Evolutionary conservation across 1,140 invertebrate genomes (phyloP).

Genomic region (Cecropterus lyciades): DNA sequence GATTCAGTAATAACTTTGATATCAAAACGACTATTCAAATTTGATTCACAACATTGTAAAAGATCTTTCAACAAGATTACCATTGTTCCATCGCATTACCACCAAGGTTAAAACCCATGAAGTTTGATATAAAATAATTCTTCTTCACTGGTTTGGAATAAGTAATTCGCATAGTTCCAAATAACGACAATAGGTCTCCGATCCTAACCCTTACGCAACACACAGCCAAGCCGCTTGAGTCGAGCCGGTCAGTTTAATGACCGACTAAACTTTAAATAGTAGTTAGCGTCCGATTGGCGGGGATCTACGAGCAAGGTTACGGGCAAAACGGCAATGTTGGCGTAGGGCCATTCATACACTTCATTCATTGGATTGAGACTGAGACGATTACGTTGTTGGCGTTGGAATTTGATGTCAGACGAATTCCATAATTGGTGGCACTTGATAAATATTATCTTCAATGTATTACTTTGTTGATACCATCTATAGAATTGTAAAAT

Average conservation of each 20-base stretch:
- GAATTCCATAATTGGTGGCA: too few species aligned
- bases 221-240: slow-evolving; percentile 23
- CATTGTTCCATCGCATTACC: not conserved
- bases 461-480: too few species aligned
- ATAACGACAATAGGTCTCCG: not conserved
- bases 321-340: slow-evolving; percentile 49
- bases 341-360: slow-evolving; percentile 47
- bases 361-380: slow-evolving; percentile 27
- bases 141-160: too few species aligned
- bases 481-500: too few species aligned
- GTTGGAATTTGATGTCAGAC: not conserved
- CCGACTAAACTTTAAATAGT: slow-evolving; percentile 61
- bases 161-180: not conserved
- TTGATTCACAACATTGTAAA: not conserved
- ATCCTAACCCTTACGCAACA: slow-evolving; percentile 15
- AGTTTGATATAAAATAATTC: not conserved
- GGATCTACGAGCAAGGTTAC: slow-evolving; percentile 51
- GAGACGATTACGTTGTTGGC: slow-evolving; percentile 21
- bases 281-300: slow-evolving; percentile 36
- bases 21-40: slow-evolving; percentile 17
- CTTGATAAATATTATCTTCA: too few species aligned
- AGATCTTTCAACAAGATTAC: too few species aligned
- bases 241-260: slow-evolving; percentile 56
- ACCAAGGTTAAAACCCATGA: not conserved
- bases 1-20: slow-evolving; percentile 3